Evolutionary conservation across 2,797 vertebrate genomes (phyloP), one percentile per base, ranked within the genome.

Genomic region (Picus viridis): DNA sequence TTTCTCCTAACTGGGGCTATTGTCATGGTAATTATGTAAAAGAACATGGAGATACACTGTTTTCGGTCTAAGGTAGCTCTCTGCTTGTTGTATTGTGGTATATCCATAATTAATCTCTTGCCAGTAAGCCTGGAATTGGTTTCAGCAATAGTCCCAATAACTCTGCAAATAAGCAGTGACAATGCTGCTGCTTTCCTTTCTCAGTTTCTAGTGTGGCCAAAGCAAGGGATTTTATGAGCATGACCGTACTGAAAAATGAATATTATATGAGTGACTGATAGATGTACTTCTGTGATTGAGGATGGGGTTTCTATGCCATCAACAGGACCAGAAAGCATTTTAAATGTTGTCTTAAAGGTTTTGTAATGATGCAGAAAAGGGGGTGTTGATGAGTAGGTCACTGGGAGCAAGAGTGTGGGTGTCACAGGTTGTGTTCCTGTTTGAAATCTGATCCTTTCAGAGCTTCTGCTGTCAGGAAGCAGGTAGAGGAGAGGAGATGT

Each of bases 1-100:
- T 36, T 54, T 63, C 16, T 56, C 30, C 73, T 56, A 3, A 65
- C 56, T 53, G 64, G n/a, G 65, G 19, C 73, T 77, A 80, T 78
- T 30, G 8, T 26, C 70, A 57, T 32, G 51, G 26, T 89, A 92
- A 96, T 93, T 87, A 62, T 81, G 72, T 34, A 82, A 71, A 49
- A 84, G 74, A 89, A 64, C 24, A 4, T 18, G 29, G 53, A 57
- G 53, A 27, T 36, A 23, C 6, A 43, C 73, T 85, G 13, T 90
- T 94, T 92, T 86, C 36, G 29, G 73, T 4, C 34, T 16, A 80
- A 81, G 81, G 87, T 63, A 73, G 39, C 34, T 53, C n/a, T 75
- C 82, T 68, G 26, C 6, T 7, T 74, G 58, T 71, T 84, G 88
- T 84, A 23, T 72, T 72, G 59, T 62, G 36, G 22, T 39, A 27